Evolutionary conservation across 1,140 invertebrate species (phyloP), one percentile per base, ranked within the genome.

Genomic region (Yoshiicerus persimilis): DNA sequence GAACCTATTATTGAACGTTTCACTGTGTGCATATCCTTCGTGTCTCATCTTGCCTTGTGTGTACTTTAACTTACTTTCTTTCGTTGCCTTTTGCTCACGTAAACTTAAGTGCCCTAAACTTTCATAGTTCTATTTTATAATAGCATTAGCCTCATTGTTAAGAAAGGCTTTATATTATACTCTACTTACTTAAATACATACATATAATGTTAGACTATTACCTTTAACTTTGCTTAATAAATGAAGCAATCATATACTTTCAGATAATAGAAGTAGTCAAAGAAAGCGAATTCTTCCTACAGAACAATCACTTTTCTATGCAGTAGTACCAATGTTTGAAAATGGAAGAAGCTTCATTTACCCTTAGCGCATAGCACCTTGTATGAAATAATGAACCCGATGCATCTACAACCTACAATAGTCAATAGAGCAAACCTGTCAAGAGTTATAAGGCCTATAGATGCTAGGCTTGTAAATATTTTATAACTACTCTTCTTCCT

Each of bases 81-180:
- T 80, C 75, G 32, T 38, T 38, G 34, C 75, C 34, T 80, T 80
- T 80, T 80, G 23, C 64, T 70, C 64, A 27, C 20, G 16, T 80
- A n/a, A n/a, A n/a, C n/a, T n/a, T n/a, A 80, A 80, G 75, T 80
- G 75, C 75, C 75, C 75, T 80, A 80, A 80, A 80, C 75, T 80
- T 80, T 80, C 75, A 80, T 80, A 80, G 75, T 20, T 20, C 5
- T 34, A 80, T 80, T 80, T 32, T 36, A 80, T 80, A 80, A 80
- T 80, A 36, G 75, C 75, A 80, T 80, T 80, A 80, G 75, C 75
- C 32, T n/a, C 32, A 80, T 80, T 36, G 32, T 80, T 80, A 80
- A 80, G 75, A 6, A 80, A 80, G 32, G 34, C 75, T 80, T 80
- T 80, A 77, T 34, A 32, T 32, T 36, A 36, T 77, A 77, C 16